Conservation (phyloP, 2,113 vertebrate species). For the Saguinus midas region DNA sequence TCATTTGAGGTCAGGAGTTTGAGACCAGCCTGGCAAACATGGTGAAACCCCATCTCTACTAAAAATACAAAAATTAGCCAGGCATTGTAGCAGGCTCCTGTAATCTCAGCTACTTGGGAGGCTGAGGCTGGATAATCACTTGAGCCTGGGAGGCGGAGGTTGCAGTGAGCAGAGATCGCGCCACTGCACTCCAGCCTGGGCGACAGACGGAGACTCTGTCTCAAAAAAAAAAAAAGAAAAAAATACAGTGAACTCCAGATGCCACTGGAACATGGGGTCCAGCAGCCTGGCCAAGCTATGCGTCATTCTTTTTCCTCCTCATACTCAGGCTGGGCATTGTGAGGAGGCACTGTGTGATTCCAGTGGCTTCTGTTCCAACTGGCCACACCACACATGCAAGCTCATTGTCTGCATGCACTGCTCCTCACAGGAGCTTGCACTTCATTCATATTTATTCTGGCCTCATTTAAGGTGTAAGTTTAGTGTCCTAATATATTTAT, state of each 20-base stretch:
- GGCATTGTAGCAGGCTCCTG: too few species aligned
- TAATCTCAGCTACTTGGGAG: too few species aligned
- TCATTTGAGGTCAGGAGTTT: too few species aligned
- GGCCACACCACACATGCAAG: not conserved
- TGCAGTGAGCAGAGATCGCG: too few species aligned
- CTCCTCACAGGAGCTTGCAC: constrained; percentile 43
- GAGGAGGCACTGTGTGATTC: not conserved
- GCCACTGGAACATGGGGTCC: not conserved
- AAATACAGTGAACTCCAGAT: not conserved
- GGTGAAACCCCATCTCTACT: too few species aligned
- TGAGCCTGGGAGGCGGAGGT: too few species aligned
- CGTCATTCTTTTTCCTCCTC: not conserved
- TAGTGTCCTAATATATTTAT: constrained; percentile 57
- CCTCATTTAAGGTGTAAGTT: constrained; percentile 45
- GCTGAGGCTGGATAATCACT: too few species aligned
- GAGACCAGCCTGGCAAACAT: too few species aligned
- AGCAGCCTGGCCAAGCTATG: not conserved
- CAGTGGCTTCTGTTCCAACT: not conserved
- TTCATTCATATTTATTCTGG: constrained; percentile 50
- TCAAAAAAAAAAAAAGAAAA: not conserved
- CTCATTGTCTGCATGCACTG: constrained; percentile 59
- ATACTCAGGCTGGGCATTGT: not conserved
- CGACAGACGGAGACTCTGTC: too few species aligned
- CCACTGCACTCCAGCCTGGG: too few species aligned
- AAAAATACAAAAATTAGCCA: too few species aligned